These are phyloP conservation scores for Tenebrio molitor DNA, from an alignment of 1,140 invertebrate species.

Conservation along the genomic window DNA sequence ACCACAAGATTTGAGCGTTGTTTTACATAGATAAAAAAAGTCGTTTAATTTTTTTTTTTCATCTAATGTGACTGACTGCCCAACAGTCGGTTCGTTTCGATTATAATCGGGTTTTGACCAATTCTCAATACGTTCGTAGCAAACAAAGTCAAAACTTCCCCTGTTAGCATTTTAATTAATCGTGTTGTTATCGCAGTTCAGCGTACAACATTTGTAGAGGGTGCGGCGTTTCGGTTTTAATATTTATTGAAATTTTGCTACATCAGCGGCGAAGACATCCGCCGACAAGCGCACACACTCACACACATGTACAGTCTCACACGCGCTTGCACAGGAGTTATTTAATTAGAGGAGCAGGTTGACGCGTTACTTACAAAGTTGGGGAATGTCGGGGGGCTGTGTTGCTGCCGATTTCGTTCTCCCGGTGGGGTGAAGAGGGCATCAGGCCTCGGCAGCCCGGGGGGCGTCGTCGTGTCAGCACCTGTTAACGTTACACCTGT, in stretches of 20 bases:
- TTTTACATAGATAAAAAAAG: too few relatives aligned
- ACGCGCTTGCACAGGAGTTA: constrained; percentile 36
- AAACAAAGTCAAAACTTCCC: constrained; percentile 23
- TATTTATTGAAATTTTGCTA: constrained; percentile 38
- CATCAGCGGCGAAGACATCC: constrained; percentile 10
- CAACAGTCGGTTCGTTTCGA: too few relatives aligned
- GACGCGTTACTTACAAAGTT: constrained; percentile 61
- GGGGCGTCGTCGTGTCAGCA: constrained; percentile 57
- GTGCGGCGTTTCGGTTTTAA: constrained; percentile 23
- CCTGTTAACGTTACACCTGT: constrained; percentile 49
- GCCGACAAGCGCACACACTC: constrained; percentile 17
- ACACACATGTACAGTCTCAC: constrained; percentile 29
- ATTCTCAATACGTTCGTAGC: too few relatives aligned
- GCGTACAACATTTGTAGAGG: constrained; percentile 6
- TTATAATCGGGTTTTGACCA: too few relatives aligned
- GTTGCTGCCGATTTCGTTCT: constrained; percentile 47
- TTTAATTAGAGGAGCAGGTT: constrained; percentile 49
- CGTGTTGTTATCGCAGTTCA: constrained; percentile 23
- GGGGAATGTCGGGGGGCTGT: constrained; percentile 57
- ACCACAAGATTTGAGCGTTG: too few relatives aligned
- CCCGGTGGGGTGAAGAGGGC: constrained; percentile 63
- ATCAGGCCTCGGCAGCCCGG: constrained; percentile 63
- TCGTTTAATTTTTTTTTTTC: too few relatives aligned
- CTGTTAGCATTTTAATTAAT: constrained; percentile 9
- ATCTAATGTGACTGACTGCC: too few relatives aligned